Conservation (phyloP, 2,888 invertebrate species). For the Homarus gammarus region DNA sequence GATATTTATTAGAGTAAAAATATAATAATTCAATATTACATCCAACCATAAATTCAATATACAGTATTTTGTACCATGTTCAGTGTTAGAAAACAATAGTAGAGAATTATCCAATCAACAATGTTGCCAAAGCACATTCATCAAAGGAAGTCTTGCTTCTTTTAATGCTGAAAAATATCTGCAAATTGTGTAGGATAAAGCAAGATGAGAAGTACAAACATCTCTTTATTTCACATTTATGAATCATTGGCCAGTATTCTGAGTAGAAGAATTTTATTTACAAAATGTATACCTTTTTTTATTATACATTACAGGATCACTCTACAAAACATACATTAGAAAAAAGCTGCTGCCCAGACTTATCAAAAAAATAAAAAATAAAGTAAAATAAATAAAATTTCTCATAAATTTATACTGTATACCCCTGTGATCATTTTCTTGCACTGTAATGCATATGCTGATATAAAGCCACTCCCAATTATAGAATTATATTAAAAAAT, state of each 20-base stretch:
- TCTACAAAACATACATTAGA: constrained; percentile 51
- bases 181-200: constrained; percentile 30
- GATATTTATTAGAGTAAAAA: too few relatives aligned
- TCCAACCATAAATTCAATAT: background rate
- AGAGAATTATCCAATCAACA: background rate
- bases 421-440: constrained; percentile 12
- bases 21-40: too few relatives aligned
- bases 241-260: constrained; percentile 68
- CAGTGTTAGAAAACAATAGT: background rate
- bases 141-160: background rate
- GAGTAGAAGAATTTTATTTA: constrained; percentile 71
- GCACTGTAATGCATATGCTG: constrained; percentile 18
- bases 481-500: constrained; percentile 24
- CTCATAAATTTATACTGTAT: constrained; percentile 11
- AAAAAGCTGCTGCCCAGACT: constrained; percentile 45
- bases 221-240: constrained; percentile 72
- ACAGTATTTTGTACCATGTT: background rate
- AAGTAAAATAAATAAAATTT: constrained; percentile 46
- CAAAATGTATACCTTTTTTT: constrained; percentile 67
- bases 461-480: constrained; percentile 36
- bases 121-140: background rate
- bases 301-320: constrained; percentile 62
- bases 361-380: constrained; percentile 55
- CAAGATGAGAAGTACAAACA: constrained; percentile 53
- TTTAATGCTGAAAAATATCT: background rate